Percentiles rank a stretch among this genome's conserved stretches.
phyloP scores from a whole-genome alignment of 2,797 vertebrate species.

The Bryconaethiops microstoma region DNA sequence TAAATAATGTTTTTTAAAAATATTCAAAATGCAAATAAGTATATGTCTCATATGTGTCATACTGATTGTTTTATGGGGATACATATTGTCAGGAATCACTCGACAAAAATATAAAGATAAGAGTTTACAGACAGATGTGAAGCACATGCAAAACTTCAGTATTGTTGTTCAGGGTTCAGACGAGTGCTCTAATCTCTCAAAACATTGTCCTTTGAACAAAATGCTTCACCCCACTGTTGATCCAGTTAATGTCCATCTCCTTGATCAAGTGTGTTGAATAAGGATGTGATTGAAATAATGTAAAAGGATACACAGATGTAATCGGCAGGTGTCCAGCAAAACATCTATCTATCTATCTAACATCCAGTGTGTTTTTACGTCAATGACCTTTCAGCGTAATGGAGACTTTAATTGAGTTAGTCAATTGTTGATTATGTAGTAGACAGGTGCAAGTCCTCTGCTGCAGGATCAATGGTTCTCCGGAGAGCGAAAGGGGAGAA shows the following conservation, averaged over 20 bases:
- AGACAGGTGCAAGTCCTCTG: slow-evolving; percentile 31
- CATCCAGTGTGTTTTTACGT: slow-evolving; percentile 3
- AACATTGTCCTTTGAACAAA: slow-evolving; percentile 42
- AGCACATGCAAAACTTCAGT: background rate
- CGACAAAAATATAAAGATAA: too few species aligned
- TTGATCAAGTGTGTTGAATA: slow-evolving; percentile 39
- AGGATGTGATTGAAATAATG: slow-evolving; percentile 44
- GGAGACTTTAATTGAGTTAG: slow-evolving; percentile 46
- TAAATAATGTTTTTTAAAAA: background rate
- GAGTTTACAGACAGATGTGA: slow-evolving; percentile 11
- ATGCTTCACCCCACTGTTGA: slow-evolving; percentile 6
- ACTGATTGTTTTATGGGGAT: background rate
- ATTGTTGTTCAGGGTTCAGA: slow-evolving; percentile 13
- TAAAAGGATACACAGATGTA: slow-evolving; percentile 21
- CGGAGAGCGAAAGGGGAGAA: background rate
- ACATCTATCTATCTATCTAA: too few species aligned
- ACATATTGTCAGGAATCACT: background rate
- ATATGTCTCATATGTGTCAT: background rate
- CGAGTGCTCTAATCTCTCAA: slow-evolving; percentile 26
- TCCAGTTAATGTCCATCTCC: slow-evolving; percentile 17
- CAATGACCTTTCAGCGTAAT: slow-evolving; percentile 52
- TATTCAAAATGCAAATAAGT: background rate
- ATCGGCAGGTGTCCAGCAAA: slow-evolving; percentile 11
- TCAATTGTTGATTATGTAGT: slow-evolving; percentile 25
- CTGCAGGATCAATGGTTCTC: background rate